These are phyloP conservation scores for Menidia menidia DNA, from an alignment of 2,797 vertebrate species.

Conservation along the genomic window DNA sequence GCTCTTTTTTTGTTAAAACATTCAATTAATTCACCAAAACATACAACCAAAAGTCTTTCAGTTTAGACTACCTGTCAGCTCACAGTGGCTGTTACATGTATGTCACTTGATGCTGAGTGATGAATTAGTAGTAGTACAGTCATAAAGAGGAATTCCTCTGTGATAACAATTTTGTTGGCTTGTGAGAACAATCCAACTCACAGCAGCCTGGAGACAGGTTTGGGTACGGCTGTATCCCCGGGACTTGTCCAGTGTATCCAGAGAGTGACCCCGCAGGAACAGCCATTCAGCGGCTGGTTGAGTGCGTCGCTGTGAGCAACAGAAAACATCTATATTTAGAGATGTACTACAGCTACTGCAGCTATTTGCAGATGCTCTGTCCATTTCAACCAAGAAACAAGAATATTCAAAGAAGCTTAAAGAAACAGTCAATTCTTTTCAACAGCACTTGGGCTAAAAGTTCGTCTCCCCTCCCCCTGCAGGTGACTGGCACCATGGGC, in stretches of 20 bases:
- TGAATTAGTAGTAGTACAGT: background rate
- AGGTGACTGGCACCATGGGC: slow-evolving; percentile 87
- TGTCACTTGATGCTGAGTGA: background rate
- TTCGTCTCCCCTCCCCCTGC: slow-evolving; percentile 7
- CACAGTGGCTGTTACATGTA: no score
- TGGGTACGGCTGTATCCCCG: slow-evolving; percentile 2
- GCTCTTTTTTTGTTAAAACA: no score
- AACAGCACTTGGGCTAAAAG: background rate
- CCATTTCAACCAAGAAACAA: background rate
- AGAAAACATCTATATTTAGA: slow-evolving; percentile 33
- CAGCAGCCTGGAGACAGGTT: background rate
- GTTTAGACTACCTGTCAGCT: no score
- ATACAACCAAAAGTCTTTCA: no score
- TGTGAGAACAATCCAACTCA: background rate
- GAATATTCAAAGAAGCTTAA: background rate
- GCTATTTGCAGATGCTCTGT: background rate
- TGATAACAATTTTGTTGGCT: background rate
- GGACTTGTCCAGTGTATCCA: slow-evolving; percentile 7
- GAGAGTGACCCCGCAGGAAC: slow-evolving; percentile 7
- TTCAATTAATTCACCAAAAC: no score
- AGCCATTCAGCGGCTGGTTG: slow-evolving; percentile 11
- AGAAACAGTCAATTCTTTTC: background rate
- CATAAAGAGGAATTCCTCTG: background rate
- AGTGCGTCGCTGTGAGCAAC: slow-evolving; percentile 20
- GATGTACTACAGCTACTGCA: background rate